Evolutionary conservation across 2,797 vertebrate genomes (phyloP), one percentile per base, ranked within the genome.

Genomic region (Poecilia picta): DNA sequence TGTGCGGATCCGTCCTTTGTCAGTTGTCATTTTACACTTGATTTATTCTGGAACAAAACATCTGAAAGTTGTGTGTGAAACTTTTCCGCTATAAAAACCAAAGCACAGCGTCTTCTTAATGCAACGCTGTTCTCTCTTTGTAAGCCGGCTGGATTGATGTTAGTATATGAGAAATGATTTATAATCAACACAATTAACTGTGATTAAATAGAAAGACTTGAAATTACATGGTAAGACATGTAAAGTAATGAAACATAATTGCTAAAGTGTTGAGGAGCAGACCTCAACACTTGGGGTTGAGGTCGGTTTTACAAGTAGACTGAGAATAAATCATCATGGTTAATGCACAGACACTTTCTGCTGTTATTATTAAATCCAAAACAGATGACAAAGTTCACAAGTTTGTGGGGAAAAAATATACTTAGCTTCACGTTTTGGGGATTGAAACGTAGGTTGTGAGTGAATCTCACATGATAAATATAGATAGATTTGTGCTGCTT

Each of bases 191-290:
- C 64, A 41, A 12, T 91, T 91, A 87, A 89, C 85, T 75, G 47
- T 57, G 88, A 88, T 92, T 81, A 89, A 85, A 88, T 53, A 68
- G 76, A 81, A 92, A 91, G 93, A 94, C 78, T 88, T 87, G 49
- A 83, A 87, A 92, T 90, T 77, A 89, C 85, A 82, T 78, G 53
- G 75, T 82, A 76, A 82, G 83, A 78, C 89, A 92, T 91, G 83
- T 81, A 82, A 81, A 82, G 85, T 88, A 81, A 87, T 84, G 80
- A 62, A 80, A 79, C 41, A 76, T 87, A 89, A 91, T 88, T 88
- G 81, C 70, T 86, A 76, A 74, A 84, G 81, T 80, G 46, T 88
- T 84, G 39, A 87, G 77, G 43, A 79, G 72, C 81, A 76, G 78
- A 75, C 76, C 77, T 49, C 85, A 92, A 23, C 49, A 8, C 20